These are phyloP conservation scores for Phalanger gymnotis DNA, from an alignment of 2,797 vertebrate genomes.

Conservation along the genomic window DNA sequence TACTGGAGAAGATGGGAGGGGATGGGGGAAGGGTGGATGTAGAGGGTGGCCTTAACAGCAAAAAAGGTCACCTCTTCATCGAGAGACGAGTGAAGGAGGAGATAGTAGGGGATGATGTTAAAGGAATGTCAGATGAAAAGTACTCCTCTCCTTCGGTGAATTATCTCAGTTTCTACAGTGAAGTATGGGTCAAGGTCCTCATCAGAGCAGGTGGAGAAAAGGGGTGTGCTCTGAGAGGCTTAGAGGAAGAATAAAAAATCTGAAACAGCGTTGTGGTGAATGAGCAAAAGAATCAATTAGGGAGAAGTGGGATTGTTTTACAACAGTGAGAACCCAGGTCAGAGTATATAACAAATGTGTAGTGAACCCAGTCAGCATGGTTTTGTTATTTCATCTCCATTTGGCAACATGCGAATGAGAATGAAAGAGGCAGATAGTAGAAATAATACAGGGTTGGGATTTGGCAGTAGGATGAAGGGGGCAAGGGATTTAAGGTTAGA, in stretches of 20 bases:
- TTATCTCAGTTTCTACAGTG: neutral
- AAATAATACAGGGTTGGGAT: neutral
- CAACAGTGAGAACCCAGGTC: neutral
- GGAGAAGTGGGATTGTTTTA: neutral
- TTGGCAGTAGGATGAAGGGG: neutral
- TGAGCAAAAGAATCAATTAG: neutral
- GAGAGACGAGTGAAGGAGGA: neutral
- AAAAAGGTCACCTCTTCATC: no score
- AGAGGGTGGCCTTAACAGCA: neutral
- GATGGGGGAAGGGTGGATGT: neutral
- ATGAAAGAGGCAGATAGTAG: neutral
- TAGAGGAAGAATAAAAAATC: neutral
- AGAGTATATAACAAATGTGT: neutral
- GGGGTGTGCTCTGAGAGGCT: neutral
- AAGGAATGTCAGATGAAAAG: neutral
- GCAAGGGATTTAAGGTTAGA: neutral
- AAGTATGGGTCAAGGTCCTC: neutral
- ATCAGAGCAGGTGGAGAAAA: neutral
- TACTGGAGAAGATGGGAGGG: neutral
- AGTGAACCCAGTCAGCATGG: neutral
- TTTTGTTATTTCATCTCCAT: neutral
- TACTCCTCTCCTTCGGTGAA: neutral
- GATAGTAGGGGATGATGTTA: neutral
- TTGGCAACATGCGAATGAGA: neutral
- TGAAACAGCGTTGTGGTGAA: neutral